A percentile compares a stretch with the other conserved stretches of the same genome.
Evolutionary conservation across 2,113 vertebrate species (phyloP).

Genomic region (Hypomesus transpacificus): DNA sequence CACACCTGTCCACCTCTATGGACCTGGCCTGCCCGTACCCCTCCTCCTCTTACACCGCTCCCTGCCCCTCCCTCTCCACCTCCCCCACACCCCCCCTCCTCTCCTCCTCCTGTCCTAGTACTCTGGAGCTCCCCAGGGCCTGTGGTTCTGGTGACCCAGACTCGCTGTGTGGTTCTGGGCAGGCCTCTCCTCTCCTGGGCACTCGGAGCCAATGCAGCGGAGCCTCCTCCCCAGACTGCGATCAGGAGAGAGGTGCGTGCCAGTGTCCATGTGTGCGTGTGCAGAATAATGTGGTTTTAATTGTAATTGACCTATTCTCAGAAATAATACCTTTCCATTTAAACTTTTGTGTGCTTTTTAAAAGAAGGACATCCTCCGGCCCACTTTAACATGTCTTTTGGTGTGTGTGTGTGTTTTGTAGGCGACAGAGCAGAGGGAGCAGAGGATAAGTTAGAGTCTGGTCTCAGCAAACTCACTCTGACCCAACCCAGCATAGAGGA

Average conservation of each 20-base stretch:
- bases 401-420: slow-evolving; percentile 33
- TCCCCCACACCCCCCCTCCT: slow-evolving; percentile 34
- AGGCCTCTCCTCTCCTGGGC: slow-evolving; percentile 82
- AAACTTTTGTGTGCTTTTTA: neutral
- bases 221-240: slow-evolving; percentile 94
- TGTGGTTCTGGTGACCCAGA: slow-evolving; percentile 51
- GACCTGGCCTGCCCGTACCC: slow-evolving; percentile 65
- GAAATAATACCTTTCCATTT: neutral
- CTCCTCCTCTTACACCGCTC: slow-evolving; percentile 45
- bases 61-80: slow-evolving; percentile 33
- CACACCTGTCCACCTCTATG: slow-evolving; percentile 67
- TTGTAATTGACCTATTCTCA: neutral
- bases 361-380: no score
- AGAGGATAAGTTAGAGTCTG: slow-evolving; percentile 56
- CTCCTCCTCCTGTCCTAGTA: slow-evolving; percentile 55
- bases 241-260: slow-evolving; percentile 86
- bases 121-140: slow-evolving; percentile 76
- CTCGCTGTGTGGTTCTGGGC: slow-evolving; percentile 77
- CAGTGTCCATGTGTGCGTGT: neutral
- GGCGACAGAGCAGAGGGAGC: slow-evolving; percentile 73
- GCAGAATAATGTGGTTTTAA: no score
- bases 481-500: slow-evolving; percentile 44
- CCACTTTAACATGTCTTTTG: slow-evolving; percentile 14
- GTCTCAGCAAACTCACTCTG: slow-evolving; percentile 61
- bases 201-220: slow-evolving; percentile 95